Base-by-base conservation (phyloP, 2,113 vertebrate species). In the Haplotaxodon microlepis region DNA sequence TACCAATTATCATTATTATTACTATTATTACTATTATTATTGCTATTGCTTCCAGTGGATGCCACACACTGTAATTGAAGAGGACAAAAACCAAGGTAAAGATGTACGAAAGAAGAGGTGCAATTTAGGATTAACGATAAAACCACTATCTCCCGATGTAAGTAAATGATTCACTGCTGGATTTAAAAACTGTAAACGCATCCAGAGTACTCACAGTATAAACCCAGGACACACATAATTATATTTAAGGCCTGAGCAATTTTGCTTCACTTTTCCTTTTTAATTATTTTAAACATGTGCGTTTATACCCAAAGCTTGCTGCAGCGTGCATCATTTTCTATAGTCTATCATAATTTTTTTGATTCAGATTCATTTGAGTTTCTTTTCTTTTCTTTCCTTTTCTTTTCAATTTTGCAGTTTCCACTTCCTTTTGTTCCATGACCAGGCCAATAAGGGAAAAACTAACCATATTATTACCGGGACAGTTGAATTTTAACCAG, bases 401-500 rank as follows among this genome's bases (percentile, higher is more conserved):
- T 83, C 54, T 56, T 51, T 66, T 24, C 57, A 81, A 63, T 61
- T 82, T 56, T 61, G 19, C 50, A 11, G 61, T 86, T 88, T 84
- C 89, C 86, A 86, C 71, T 53, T 88, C 24, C 38, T 51, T 87
- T 84, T 54, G 21, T 66, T 78, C 57, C 83, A 80, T 2, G 11
- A 76, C 31, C 34, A 57, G 61, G 78, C 51, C 78, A 86, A 84
- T 82, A 79, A 84, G 45, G 11, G 83, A 63, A 91, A 38, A 34
- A 84, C 91, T 38, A 79, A 84, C 38, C 45, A 38, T 14, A 56
- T 86, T 89, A 88, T 92, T 92, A 90, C 89, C 42, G 29, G 31
- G 42, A 81, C 71, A 66, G 91, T 93, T 94, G 91, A 93, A 96
- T 92, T 95, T 94, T 92, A 95, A 94, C 93, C 89, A 90, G 91